Conservation (phyloP, 2,113 vertebrate genomes). For the Apodemus sylvaticus region DNA sequence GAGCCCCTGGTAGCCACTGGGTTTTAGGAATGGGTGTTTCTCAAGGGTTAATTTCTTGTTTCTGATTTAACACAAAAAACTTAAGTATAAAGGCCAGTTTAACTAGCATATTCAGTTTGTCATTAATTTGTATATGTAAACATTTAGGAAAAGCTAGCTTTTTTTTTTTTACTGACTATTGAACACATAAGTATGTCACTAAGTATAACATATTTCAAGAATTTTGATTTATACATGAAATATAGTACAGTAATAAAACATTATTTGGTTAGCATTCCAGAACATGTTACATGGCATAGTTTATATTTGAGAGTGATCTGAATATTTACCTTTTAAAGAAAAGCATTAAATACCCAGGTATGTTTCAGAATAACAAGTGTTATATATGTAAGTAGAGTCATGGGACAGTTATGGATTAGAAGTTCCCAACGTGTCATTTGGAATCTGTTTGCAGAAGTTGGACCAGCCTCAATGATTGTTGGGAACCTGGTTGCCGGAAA, state of each 20-base stretch:
- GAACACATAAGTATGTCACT: neutral
- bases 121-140: neutral
- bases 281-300: accelerated
- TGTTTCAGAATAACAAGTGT: neutral
- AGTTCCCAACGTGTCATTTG: neutral
- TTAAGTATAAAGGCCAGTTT: neutral
- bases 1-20: neutral
- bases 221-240: neutral
- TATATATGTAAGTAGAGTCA: neutral
- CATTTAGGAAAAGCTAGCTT: conserved; percentile 27
- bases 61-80: neutral
- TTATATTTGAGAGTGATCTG: neutral
- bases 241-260: neutral
- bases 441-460: conserved; percentile 89
- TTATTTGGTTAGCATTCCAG: neutral
- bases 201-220: conserved; percentile 10
- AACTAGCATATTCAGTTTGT: neutral
- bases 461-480: conserved; percentile 97
- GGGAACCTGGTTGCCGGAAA: conserved; percentile 97
- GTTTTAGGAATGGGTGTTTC: neutral
- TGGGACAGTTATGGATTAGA: neutral
- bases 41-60: neutral
- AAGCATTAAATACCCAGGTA: neutral
- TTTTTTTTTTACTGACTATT: neutral
- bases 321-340: neutral